Evolutionary conservation across 2,888 invertebrate genomes (phyloP), one percentile per base, ranked within the genome.

Genomic region (Andrena marginata): DNA sequence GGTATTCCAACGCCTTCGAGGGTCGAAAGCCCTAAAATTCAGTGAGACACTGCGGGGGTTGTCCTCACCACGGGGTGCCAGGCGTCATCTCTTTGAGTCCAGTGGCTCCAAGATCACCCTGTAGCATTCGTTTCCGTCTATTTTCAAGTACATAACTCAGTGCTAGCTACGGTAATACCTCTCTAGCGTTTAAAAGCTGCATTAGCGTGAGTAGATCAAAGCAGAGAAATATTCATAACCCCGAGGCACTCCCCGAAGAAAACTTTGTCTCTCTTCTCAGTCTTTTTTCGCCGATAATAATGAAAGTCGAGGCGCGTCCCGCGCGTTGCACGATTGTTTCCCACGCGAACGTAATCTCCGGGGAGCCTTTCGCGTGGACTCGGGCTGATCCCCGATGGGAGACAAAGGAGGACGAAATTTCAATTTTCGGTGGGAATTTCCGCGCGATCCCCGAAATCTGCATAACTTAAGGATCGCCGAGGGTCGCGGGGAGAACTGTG

Each of bases 371-470:
- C 54, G 13, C 51, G 51, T n/a, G 77, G 64, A 20, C 51, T 65
- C 42, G 10, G 20, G n/a, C 59, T 56, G 67, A 80, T 80, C 80
- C 77, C 8, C 62, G 54, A 49, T 59, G 68, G 64, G 20, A 68
- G 80, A 80, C 77, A 69, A 77, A 81, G 54, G 69, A 82, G 90
- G 89, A 86, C 87, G 85, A 90, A 90, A 87, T 90, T 91, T 91
- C 90, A 90, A 91, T 91, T 90, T 88, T 82, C 78, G 83, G 79
- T 63, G 71, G 80, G 79, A 85, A 88, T 89, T 85, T 85, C 87
- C 73, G 33, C 63, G 69, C 79, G 79, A 79, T 79, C 72, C 86
- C 59, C 72, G 71, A 84, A 88, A 89, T 90, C 86, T 87, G 86
- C 87, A 89, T 90, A 89, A 84, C 80, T 84, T 70, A 54, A 84